Evolutionary conservation across 1,140 invertebrate species (phyloP).

Genomic region (honey bee (Apis mellifera)): DNA sequence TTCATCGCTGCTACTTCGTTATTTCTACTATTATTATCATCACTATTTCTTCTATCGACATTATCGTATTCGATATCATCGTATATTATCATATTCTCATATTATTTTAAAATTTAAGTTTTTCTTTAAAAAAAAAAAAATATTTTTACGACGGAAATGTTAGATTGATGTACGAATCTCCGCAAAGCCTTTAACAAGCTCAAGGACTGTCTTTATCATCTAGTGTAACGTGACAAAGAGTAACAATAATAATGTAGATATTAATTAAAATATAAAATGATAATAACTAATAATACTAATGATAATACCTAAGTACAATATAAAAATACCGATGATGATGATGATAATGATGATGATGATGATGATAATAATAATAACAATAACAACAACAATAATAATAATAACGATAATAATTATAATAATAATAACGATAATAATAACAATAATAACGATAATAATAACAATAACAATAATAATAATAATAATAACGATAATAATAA

Average conservation of each 20-base stretch:
- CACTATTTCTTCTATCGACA: conserved; percentile 36
- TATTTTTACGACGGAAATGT: background rate
- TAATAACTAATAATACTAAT: background rate
- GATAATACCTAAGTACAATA: background rate
- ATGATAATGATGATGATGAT: background rate
- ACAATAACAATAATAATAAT: no score
- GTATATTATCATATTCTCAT: background rate
- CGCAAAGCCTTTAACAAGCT: conserved; percentile 23
- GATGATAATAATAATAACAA: background rate
- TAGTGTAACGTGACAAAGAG: background rate
- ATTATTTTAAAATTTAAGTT: background rate
- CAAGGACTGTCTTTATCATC: conserved; percentile 22
- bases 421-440: background rate
- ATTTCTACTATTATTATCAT: conserved; percentile 26
- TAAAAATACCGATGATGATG: background rate
- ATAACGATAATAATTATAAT: background rate
- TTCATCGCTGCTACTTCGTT: conserved; percentile 56
- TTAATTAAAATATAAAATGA: conserved; percentile 7
- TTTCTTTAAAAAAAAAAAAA: background rate
- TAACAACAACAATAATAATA: background rate
- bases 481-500: no score
- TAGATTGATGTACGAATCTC: conserved; percentile 8
- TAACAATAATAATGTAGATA: conserved; percentile 7
- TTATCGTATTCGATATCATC: conserved; percentile 39
- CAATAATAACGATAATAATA: background rate